Evolutionary conservation across 2,888 invertebrate species (phyloP).

Genomic region (Mechanitis mazaeus): DNA sequence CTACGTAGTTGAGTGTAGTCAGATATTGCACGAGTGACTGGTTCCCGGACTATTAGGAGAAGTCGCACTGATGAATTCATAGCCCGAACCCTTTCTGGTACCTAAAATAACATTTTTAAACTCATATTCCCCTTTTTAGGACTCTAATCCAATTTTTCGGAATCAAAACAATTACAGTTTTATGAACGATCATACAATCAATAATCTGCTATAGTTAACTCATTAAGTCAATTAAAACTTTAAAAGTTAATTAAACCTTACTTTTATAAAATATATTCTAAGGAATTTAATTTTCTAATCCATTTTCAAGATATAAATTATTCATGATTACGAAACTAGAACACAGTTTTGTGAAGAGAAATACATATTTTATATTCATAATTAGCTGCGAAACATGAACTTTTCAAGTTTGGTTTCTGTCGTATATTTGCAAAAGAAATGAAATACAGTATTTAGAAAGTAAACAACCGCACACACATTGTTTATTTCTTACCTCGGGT

Average conservation of each 20-base stretch:
- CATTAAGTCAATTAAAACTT: slow-evolving; percentile 13
- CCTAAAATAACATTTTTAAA: slow-evolving; percentile 64
- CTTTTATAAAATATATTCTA: slow-evolving; percentile 20
- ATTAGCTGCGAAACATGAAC: slow-evolving; percentile 14
- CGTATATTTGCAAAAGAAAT: slow-evolving; percentile 6
- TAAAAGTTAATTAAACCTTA: slow-evolving; percentile 7
- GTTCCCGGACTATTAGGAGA: slow-evolving; percentile 95
- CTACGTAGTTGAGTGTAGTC: slow-evolving; percentile 96
- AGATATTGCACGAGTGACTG: slow-evolving; percentile 95
- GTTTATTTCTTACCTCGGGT: slow-evolving; percentile 81
- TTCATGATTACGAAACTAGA: slow-evolving; percentile 19
- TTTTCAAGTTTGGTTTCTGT: slow-evolving; percentile 13
- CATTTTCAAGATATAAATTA: slow-evolving; percentile 22
- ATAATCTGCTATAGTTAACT: neutral
- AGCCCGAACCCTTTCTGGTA: slow-evolving; percentile 93
- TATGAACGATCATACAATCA: no score
- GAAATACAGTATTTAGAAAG: slow-evolving; percentile 1
- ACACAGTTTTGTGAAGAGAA: slow-evolving; percentile 9
- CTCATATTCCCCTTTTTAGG: neutral
- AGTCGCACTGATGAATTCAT: slow-evolving; percentile 96
- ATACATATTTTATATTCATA: slow-evolving; percentile 18
- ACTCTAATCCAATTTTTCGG: no score
- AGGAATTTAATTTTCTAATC: slow-evolving; percentile 18
- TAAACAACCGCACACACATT: slow-evolving; percentile 6
- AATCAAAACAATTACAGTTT: no score